These are phyloP conservation scores for Sarcophaga carnaria DNA, from an alignment of 2,888 invertebrate genomes.

Conservation along the genomic window DNA sequence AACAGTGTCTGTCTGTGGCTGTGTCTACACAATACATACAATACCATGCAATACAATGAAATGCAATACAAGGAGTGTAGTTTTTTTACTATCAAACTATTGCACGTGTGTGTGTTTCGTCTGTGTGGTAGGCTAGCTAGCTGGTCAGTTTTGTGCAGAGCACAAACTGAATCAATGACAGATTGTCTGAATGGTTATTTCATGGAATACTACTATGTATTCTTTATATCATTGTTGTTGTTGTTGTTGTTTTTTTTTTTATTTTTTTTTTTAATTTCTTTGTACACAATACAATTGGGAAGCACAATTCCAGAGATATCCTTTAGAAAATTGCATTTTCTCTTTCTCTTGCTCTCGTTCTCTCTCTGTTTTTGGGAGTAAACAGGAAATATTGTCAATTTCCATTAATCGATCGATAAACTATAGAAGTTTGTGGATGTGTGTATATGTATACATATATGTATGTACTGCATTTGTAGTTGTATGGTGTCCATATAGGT, in stretches of 20 bases:
- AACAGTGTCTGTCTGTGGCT: neutral
- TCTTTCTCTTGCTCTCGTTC: neutral
- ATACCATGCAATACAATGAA: no score
- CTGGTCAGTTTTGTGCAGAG: slow-evolving; percentile 41
- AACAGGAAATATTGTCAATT: slow-evolving; percentile 48
- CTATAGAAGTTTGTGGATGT: slow-evolving; percentile 1
- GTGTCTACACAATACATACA: no score
- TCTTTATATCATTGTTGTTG: neutral
- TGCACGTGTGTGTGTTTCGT: no score
- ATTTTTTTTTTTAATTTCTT: no score
- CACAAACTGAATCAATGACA: slow-evolving; percentile 46
- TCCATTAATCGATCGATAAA: slow-evolving; percentile 59
- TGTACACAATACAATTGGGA: neutral
- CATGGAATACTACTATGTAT: slow-evolving; percentile 25
- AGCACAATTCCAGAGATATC: neutral
- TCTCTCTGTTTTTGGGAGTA: neutral
- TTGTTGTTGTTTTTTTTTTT: neutral
- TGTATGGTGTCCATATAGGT: neutral
- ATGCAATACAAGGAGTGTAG: no score
- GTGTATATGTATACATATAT: neutral
- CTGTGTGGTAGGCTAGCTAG: neutral
- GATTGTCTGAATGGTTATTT: slow-evolving; percentile 49
- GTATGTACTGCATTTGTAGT: neutral
- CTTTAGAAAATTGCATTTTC: slow-evolving; percentile 36
- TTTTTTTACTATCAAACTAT: no score